These are phyloP conservation scores for Hypothenemus hampei DNA, from an alignment of 1,140 invertebrate genomes.

Conservation along the genomic window DNA sequence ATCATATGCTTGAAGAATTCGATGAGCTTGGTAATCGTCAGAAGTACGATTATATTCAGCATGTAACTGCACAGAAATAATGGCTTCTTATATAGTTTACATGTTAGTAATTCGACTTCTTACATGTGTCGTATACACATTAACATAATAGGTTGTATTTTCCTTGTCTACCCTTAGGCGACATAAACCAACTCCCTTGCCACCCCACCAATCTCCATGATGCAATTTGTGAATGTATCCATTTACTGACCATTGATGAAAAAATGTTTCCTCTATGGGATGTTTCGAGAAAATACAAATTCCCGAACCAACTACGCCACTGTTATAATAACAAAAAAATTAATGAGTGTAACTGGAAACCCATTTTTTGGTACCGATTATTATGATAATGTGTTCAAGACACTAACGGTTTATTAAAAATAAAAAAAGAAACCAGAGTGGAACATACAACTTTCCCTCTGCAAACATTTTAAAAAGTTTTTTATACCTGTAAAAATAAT, in stretches of 20 bases:
- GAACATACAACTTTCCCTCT: too few relatives aligned
- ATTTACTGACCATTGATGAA: constrained; percentile 91
- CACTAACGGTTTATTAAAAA: too few relatives aligned
- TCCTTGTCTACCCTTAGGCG: constrained; percentile 54
- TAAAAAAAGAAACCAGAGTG: too few relatives aligned
- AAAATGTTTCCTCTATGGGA: constrained; percentile 82
- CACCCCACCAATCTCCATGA: constrained; percentile 97
- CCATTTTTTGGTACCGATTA: too few relatives aligned
- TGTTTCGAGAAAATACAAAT: constrained; percentile 85
- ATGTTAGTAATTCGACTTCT: constrained; percentile 45
- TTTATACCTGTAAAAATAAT: constrained; percentile 96
- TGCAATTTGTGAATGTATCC: constrained; percentile 95
- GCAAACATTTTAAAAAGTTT: too few relatives aligned
- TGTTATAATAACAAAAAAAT: too few relatives aligned
- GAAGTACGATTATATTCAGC: constrained; percentile 84
- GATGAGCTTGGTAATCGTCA: constrained; percentile 87
- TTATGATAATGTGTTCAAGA: too few relatives aligned
- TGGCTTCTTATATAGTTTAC: not conserved
- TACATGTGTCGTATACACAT: constrained; percentile 91
- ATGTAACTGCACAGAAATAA: constrained; percentile 65
- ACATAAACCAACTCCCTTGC: constrained; percentile 92
- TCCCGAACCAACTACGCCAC: constrained; percentile 89
- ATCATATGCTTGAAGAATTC: constrained; percentile 89
- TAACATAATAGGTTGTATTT: constrained; percentile 59
- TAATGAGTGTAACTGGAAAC: too few relatives aligned